These are phyloP conservation scores for Emberiza fucata DNA, from an alignment of 2,113 vertebrate species.

Conservation along the genomic window DNA sequence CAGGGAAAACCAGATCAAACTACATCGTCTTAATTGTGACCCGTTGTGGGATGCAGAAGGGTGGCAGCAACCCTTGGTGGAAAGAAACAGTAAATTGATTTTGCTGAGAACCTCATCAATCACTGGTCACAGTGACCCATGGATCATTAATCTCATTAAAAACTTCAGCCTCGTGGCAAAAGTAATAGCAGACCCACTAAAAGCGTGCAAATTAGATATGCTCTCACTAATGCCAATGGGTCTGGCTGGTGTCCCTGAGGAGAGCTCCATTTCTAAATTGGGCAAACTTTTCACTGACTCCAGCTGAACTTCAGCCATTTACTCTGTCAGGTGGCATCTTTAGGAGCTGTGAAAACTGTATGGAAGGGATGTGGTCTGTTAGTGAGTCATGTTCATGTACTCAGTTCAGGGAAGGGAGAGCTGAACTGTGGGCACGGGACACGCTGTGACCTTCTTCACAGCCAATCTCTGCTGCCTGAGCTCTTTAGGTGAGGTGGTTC, in stretches of 20 bases:
- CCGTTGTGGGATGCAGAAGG: not conserved
- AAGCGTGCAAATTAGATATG: not conserved
- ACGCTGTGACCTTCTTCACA: not conserved
- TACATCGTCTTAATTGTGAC: not conserved
- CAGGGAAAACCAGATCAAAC: not conserved
- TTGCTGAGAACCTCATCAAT: constrained; percentile 55
- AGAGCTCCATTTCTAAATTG: not conserved
- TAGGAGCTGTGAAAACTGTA: not conserved
- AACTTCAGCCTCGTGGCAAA: constrained; percentile 4
- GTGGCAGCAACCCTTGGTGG: not conserved
- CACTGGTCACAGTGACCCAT: not conserved
- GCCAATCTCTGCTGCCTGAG: not conserved
- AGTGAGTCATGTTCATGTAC: not conserved
- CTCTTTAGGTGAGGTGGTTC: not conserved
- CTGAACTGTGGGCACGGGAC: not conserved
- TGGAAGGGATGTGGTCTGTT: not conserved
- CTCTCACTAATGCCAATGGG: not conserved
- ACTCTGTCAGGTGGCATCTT: not conserved
- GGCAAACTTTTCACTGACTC: not conserved
- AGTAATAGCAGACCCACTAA: not conserved
- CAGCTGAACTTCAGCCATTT: not conserved
- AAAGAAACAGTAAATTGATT: constrained; percentile 46
- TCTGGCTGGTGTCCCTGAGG: not conserved
- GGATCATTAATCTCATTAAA: constrained; percentile 51
- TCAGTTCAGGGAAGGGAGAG: not conserved